Evolutionary conservation across 92 coral and sea anemone genomes (phyloP).

Genomic region (Zoanthus sansibaricus): DNA sequence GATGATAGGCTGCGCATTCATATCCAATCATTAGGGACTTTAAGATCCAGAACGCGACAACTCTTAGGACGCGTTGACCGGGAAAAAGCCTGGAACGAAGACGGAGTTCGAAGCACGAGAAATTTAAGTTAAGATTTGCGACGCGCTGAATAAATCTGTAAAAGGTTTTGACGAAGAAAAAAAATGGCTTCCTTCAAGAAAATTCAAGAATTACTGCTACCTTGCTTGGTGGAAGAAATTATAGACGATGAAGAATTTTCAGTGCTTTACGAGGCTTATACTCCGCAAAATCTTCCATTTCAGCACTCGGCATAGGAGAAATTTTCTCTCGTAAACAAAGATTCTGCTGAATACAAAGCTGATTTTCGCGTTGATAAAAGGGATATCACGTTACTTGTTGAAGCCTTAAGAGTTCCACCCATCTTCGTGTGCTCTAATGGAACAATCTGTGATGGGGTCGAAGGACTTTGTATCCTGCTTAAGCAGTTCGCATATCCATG

Average conservation of each 20-base stretch:
- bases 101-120: background rate
- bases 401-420: no score
- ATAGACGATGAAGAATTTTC: constrained; percentile 48
- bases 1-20: constrained; percentile 47
- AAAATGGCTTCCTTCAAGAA: constrained; percentile 44
- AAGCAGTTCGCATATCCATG: background rate
- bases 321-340: no score
- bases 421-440: no score
- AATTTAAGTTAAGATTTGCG: background rate
- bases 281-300: constrained; percentile 11
- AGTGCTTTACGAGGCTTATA: constrained; percentile 45
- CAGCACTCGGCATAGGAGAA: background rate
- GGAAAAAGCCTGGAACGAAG: background rate
- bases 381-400: no score
- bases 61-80: background rate
- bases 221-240: constrained; percentile 45
- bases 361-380: no score
- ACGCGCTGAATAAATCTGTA: background rate
- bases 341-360: no score
- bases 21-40: constrained; percentile 35
- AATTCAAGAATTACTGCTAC: constrained; percentile 41
- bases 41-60: constrained; percentile 5
- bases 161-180: no score
- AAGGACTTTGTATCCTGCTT: constrained; percentile 1
- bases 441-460: background rate